These are phyloP conservation scores for Colossoma macropomum DNA, from an alignment of 2,113 vertebrate genomes.

Conservation along the genomic window DNA sequence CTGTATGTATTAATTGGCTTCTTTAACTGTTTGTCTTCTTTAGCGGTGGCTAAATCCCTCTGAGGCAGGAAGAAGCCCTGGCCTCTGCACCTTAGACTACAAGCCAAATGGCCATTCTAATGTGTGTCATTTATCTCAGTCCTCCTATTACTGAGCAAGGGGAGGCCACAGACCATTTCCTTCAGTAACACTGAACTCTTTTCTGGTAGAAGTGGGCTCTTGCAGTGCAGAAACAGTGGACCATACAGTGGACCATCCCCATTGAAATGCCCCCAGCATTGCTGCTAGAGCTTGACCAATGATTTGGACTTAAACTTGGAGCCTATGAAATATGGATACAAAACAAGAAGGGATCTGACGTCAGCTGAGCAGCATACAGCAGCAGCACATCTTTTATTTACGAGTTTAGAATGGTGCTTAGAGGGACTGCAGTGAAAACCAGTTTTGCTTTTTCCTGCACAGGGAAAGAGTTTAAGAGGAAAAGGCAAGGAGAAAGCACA, in stretches of 20 bases:
- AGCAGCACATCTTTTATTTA: conserved; percentile 78
- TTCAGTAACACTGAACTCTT: conserved; percentile 19
- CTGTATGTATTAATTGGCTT: conserved; percentile 48
- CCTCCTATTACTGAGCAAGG: neutral
- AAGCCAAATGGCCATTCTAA: conserved; percentile 14
- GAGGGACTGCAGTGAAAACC: conserved; percentile 55
- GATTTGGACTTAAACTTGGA: conserved; percentile 69
- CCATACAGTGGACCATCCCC: conserved; percentile 28
- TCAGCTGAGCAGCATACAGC: conserved; percentile 69
- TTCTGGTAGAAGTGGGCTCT: neutral
- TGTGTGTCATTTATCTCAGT: conserved; percentile 2
- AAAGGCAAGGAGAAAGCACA: conserved; percentile 7
- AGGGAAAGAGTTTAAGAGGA: conserved; percentile 35
- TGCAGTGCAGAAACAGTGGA: neutral
- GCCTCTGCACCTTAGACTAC: neutral
- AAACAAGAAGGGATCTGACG: conserved; percentile 70
- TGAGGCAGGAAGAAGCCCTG: conserved; percentile 24
- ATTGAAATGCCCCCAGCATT: conserved; percentile 51
- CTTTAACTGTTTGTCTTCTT: neutral
- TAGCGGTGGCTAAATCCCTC: conserved; percentile 14
- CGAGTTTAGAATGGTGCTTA: conserved; percentile 67
- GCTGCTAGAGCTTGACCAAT: conserved; percentile 43
- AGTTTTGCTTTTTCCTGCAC: conserved; percentile 33
- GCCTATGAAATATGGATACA: conserved; percentile 73
- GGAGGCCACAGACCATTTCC: conserved; percentile 1